Conservation (phyloP, 2,113 vertebrate genomes). For the Pangasianodon gigas region DNA sequence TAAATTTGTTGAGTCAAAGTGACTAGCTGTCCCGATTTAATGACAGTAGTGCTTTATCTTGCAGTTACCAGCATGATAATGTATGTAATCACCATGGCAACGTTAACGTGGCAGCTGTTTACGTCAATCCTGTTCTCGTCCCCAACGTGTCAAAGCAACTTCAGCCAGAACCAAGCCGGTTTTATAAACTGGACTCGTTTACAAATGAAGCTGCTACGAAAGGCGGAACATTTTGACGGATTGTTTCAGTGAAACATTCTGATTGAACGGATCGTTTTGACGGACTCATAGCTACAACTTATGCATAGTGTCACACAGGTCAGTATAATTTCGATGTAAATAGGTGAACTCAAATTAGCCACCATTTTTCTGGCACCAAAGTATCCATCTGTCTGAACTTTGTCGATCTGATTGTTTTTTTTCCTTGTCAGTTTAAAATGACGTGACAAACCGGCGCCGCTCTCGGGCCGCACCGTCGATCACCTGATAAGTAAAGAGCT, state of each 20-base stretch:
- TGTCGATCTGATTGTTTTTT: background rate
- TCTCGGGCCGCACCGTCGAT: constrained; percentile 49
- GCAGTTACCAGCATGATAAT: background rate
- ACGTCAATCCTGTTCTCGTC: background rate
- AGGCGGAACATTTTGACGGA: background rate
- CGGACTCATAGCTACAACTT: background rate
- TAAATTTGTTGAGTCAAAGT: no score
- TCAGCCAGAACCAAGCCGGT: background rate
- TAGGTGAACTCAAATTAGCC: background rate
- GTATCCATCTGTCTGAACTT: background rate
- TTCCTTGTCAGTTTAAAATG: background rate
- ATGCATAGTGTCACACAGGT: background rate
- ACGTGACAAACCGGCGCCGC: background rate
- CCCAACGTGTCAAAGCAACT: background rate
- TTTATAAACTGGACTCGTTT: background rate
- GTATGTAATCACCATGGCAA: background rate
- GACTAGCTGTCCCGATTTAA: background rate
- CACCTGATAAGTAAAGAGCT: constrained; percentile 49
- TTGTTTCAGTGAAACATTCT: background rate
- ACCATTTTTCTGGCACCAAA: background rate
- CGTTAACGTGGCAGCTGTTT: background rate
- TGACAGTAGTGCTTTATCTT: background rate
- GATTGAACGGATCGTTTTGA: background rate
- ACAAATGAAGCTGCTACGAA: background rate
- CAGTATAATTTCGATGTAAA: background rate